Base-by-base conservation (phyloP, 2,888 invertebrate genomes). In the Petrophora chlorosata region DNA sequence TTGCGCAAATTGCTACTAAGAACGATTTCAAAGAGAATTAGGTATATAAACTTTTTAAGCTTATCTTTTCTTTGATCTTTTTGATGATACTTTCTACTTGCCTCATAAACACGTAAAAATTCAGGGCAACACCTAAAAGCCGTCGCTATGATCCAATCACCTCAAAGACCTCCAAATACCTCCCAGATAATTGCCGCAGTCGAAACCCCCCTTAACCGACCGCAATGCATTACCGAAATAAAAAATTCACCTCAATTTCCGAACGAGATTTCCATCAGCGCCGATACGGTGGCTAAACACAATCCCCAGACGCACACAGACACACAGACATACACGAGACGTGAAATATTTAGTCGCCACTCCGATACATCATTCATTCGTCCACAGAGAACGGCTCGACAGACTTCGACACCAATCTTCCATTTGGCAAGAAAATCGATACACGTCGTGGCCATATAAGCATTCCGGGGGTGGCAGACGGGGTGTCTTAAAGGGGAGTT, bases 381-480 rank as follows among this genome's bases (percentile, higher is more conserved):
- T 85, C 88, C 88, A 80, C 76, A 63, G 83, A 85, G 88, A 83
- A 79, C 84, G 82, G 78, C 83, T 85, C 90, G 85, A 90, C 90
- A 90, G 84, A 89, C 88, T 84, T 85, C 90, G 85, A 90, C 90
- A 90, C 85, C 89, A 89, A 90, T 90, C 88, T 90, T 90, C 90
- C 90, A 90, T 90, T 90, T 90, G 90, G 83, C 84, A 85, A 85
- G 88, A 88, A 89, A 90, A 90, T 90, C 90, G 89, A 90, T 90
- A 90, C 89, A 90, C 87, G 82, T 80, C 88, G 81, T 88, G 88
- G 89, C 90, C 91, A 91, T 90, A 90, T 90, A 91, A 89, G 91
- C 91, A 90, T 90, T 88, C 86, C 81, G 81, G 81, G 88, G 87
- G 86, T 70, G 85, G 87, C 76, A 85, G 87, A 86, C 85, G 84